These are phyloP conservation scores for Erythrocercus mccallii DNA, from an alignment of 2,113 vertebrate species.

Conservation along the genomic window DNA sequence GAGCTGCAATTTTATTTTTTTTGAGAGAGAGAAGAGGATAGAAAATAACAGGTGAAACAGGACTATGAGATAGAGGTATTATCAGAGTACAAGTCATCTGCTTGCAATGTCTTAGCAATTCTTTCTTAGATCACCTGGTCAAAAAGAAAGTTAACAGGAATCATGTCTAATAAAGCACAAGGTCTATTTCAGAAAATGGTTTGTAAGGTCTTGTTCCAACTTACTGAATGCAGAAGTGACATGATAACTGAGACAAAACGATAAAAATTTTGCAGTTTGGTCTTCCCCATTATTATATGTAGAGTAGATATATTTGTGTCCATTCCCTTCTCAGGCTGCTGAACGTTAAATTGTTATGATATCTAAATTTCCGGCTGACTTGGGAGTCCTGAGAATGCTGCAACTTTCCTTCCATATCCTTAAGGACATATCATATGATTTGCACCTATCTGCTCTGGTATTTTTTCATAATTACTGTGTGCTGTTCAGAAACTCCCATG, in stretches of 20 bases:
- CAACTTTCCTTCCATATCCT: neutral
- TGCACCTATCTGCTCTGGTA: neutral
- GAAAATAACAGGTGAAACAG: neutral
- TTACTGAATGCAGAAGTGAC: neutral
- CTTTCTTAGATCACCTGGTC: neutral
- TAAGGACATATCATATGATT: neutral
- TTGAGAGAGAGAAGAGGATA: neutral
- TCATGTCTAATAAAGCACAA: neutral
- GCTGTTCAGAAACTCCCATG: neutral
- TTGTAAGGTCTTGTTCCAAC: neutral
- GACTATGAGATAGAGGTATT: neutral
- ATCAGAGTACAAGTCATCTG: neutral
- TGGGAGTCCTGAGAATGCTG: neutral
- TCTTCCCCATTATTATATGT: neutral
- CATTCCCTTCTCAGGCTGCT: neutral
- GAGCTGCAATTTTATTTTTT: neutral
- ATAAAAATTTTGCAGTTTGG: neutral
- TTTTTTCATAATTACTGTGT: neutral
- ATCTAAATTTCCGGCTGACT: neutral
- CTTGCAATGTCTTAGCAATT: neutral
- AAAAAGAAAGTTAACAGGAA: neutral
- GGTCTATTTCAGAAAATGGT: neutral
- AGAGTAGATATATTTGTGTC: neutral
- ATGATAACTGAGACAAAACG: neutral
- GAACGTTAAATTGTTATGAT: neutral